Conservation (phyloP, 2,113 vertebrate genomes). For the Corynorhinus townsendii region DNA sequence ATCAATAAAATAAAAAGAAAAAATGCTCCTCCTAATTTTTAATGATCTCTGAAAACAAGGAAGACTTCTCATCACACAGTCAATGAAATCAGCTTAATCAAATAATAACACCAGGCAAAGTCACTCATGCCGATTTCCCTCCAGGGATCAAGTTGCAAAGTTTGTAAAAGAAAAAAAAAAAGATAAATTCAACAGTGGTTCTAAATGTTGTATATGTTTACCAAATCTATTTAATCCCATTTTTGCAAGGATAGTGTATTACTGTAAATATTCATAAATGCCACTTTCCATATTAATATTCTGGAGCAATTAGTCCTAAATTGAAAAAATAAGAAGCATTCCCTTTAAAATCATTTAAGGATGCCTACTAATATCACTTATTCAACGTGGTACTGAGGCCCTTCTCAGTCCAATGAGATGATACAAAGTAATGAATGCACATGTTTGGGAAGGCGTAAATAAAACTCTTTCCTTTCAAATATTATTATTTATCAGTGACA, state of each 20-base stretch:
- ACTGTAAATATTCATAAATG: background rate
- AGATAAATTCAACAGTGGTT: background rate
- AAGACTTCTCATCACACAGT: background rate
- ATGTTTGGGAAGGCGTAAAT: background rate
- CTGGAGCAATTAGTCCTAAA: background rate
- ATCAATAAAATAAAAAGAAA: too few relatives aligned
- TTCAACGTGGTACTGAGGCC: background rate
- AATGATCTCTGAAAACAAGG: background rate
- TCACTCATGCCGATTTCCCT: background rate
- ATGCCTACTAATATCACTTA: background rate
- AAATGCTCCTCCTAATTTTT: background rate
- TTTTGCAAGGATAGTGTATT: background rate
- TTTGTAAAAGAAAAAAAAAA: background rate
- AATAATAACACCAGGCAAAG: background rate
- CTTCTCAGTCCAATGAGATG: background rate
- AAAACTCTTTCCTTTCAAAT: background rate
- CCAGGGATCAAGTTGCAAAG: background rate
- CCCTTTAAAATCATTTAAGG: background rate
- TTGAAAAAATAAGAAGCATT: background rate
- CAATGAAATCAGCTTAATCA: background rate
- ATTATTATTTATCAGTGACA: background rate
- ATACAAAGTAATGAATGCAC: background rate
- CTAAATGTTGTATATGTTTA: background rate
- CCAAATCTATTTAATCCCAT: background rate
- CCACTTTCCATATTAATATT: background rate